Evolutionary conservation across 2,113 vertebrate genomes (phyloP).

Genomic region (Uropsilus gracilis): DNA sequence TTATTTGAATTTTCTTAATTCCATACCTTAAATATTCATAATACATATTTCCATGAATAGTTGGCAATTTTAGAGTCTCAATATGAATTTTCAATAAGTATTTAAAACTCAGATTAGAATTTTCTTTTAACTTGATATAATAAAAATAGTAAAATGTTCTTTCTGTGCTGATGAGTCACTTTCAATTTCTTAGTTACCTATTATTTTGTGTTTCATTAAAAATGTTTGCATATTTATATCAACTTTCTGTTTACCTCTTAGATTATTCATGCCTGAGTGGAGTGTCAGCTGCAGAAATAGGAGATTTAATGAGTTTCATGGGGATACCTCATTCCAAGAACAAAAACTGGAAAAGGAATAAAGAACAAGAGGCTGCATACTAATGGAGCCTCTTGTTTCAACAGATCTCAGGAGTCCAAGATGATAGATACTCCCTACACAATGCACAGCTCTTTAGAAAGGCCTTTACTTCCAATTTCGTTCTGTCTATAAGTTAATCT

Average conservation of each 20-base stretch:
- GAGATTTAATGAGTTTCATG: slow-evolving; percentile 84
- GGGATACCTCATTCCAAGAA: slow-evolving; percentile 74
- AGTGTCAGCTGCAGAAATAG: slow-evolving; percentile 75
- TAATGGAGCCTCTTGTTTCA: slow-evolving; percentile 75
- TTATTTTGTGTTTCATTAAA: slow-evolving; percentile 64
- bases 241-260: slow-evolving; percentile 81
- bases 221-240: slow-evolving; percentile 81
- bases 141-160: slow-evolving; percentile 9
- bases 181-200: slow-evolving; percentile 32
- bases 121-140: neutral
- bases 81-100: neutral
- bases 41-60: neutral
- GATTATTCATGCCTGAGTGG: slow-evolving; percentile 82
- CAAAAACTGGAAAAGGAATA: slow-evolving; percentile 75
- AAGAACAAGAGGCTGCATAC: slow-evolving; percentile 72
- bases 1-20: slow-evolving; percentile 4
- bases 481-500: slow-evolving; percentile 47
- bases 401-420: neutral
- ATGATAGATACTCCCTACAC: slow-evolving; percentile 50
- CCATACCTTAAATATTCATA: neutral
- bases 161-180: slow-evolving; percentile 8
- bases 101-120: slow-evolving; percentile 21
- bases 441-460: slow-evolving; percentile 41
- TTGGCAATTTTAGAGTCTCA: neutral
- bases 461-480: slow-evolving; percentile 49